A percentile compares a stretch with the other conserved stretches of the same genome.
phyloP scores from a whole-genome alignment of 2,113 vertebrate species.

The Crotalus helleri region DNA sequence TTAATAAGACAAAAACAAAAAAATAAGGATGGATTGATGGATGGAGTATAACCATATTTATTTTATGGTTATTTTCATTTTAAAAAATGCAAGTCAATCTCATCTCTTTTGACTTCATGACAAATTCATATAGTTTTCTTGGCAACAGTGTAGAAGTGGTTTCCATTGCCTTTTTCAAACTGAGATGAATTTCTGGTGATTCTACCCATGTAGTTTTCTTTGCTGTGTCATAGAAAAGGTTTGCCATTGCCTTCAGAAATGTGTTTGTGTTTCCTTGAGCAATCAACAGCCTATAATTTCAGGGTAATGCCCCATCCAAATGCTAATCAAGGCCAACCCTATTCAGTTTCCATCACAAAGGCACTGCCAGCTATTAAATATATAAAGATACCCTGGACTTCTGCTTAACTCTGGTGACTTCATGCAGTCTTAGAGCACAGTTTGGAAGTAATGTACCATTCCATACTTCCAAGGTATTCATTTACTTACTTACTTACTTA shows the following conservation, averaged over 20 bases:
- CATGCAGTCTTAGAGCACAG: neutral
- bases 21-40: neutral
- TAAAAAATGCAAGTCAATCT: neutral
- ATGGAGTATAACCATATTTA: neutral
- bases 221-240: neutral
- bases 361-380: neutral
- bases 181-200: neutral
- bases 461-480: neutral
- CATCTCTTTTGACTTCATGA: neutral
- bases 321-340: neutral
- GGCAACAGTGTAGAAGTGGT: neutral
- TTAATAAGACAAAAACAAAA: neutral
- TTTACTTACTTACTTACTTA: neutral
- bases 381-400: neutral
- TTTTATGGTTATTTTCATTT: neutral
- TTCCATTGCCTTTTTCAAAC: neutral
- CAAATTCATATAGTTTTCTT: neutral
- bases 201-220: neutral
- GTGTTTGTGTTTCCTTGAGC: neutral
- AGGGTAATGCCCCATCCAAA: neutral
- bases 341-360: neutral
- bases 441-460: neutral
- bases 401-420: neutral
- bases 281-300: neutral
- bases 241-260: neutral